These are phyloP conservation scores for Fragum whitleyi DNA, from an alignment of 2,888 invertebrate species.

Conservation along the genomic window DNA sequence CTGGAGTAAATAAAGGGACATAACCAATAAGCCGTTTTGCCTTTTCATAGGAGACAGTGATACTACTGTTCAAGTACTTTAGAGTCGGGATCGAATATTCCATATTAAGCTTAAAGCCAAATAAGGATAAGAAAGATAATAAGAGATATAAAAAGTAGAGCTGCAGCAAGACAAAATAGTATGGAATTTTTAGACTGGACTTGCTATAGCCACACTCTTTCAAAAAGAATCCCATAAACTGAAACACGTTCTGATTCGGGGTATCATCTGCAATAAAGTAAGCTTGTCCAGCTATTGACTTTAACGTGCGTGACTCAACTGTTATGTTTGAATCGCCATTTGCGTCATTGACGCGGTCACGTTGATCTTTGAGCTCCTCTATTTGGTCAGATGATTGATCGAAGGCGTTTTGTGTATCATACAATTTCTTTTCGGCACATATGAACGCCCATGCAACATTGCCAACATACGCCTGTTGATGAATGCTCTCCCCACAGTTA, in stretches of 20 bases:
- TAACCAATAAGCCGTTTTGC: slow-evolving; percentile 37
- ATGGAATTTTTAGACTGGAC: slow-evolving; percentile 10
- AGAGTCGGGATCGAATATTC: slow-evolving; percentile 7
- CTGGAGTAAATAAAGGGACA: slow-evolving; percentile 41
- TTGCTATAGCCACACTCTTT: slow-evolving; percentile 30
- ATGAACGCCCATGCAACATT: slow-evolving; percentile 89
- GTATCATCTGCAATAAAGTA: slow-evolving; percentile 43
- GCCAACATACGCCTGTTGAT: slow-evolving; percentile 85
- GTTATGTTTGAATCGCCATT: no score
- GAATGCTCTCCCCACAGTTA: slow-evolving; percentile 86
- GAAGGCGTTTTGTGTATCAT: neutral
- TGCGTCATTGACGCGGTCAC: neutral
- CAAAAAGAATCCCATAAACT: slow-evolving; percentile 39
- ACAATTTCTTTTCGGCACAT: slow-evolving; percentile 86
- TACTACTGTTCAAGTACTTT: slow-evolving; percentile 9
- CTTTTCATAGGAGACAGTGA: slow-evolving; percentile 33
- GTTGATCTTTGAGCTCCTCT: neutral
- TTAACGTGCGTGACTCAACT: neutral
- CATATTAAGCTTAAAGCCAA: slow-evolving; percentile 37
- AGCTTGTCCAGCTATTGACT: slow-evolving; percentile 1
- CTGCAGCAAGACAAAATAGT: slow-evolving; percentile 11
- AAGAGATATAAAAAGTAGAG: slow-evolving; percentile 13
- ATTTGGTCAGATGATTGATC: neutral
- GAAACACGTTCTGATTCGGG: slow-evolving; percentile 23
- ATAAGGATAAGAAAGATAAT: slow-evolving; percentile 27